Base-by-base conservation (phyloP, 2,888 invertebrate genomes). In the Ormyrus nitidulus region DNA sequence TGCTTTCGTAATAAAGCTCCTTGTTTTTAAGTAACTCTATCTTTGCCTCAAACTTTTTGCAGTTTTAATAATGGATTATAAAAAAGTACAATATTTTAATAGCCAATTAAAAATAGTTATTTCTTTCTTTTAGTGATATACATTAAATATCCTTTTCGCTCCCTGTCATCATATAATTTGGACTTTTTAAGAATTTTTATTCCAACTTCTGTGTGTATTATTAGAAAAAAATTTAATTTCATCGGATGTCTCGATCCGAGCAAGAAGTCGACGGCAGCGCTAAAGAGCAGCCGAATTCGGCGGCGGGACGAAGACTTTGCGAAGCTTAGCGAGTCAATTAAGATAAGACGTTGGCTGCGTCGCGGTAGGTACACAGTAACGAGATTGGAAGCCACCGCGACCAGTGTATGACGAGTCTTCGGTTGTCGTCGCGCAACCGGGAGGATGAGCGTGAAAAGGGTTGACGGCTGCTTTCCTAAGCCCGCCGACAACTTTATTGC, bases 1-100 rank as follows among this genome's bases (percentile, higher is more conserved):
- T 75, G 65, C 75, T 75, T 65, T 75, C 59, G 48, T 71, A 65
- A 80, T 66, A 66, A 75, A 66, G 56, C 75, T 66, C 19, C 79
- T 75, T 80, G 13, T 71, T 66, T 72, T 74, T 70, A 49, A 48
- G n/a, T 56, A 13, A 51, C 49, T 34, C 49, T 62, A 58, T 69
- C 51, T 8, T 69, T 34, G 34, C 34, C 34, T 34, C 34, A 34
- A 4, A 34, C 34, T 2, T 34, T 34, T 34, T 34, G 34, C 34
- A 34, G 4, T 34, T 34, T 34, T 1, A 69, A 54, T 77, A 70
- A 70, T 61, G 70, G 3, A 56, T 69, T 68, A 62, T 48, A 44
- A 34, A 34, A 34, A 34, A 34, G 34, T 34, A 34, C 2, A 4
- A 34, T 34, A 34, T 34, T 34, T 34, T 34, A 34, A 34, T 34